Base-by-base conservation (phyloP, 2,113 vertebrate genomes). In the Platysternon megacephalum region DNA sequence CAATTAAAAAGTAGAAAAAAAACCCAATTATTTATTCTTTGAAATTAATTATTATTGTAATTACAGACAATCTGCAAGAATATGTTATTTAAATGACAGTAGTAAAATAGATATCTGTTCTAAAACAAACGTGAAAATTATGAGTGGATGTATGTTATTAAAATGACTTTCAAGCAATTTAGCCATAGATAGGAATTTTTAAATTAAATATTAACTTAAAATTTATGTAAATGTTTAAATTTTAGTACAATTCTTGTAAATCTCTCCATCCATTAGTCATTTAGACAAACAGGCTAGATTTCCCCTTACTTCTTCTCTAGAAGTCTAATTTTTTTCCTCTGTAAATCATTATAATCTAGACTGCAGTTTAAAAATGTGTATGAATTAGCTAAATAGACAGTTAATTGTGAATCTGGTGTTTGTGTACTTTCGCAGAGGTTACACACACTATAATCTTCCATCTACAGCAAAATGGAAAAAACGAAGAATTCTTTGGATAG, bases 401-500 rank as follows among this genome's bases (percentile, higher is more conserved):
- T 93, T 46, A 81, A 88, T 78, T 74, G 87, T 52, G 89, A 86
- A 96, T 82, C 82, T 65, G 44, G 4, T 14, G 88, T 92, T 81
- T 79, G 80, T 29, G 74, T 24, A 87, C 52, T 56, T 85, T 91
- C 94, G 85, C 74, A 95, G 19, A 12, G 61, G 44, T 46, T 89
- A 86, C 53, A 96, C 84, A 46, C 6, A 46, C 74, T 39, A 72
- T 72, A 72, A 39, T 39, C 81, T 95, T 97, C 82, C 90, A 88
- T 94, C 92, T 93, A 89, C 49, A 89, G 56, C 12, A 78, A 46
- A 88, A 89, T 85, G 72, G 93, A 91, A 94, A 79, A 56, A 53
- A 86, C 90, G 39, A 94, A 78, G 28, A 95, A 93, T 89, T 76
- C 19, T 95, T 95, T 61, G 86, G 95, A 89, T 19, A 88, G 42